These are phyloP conservation scores for Drosophila acutilabella DNA, from an alignment of 2,888 invertebrate species.

Conservation along the genomic window DNA sequence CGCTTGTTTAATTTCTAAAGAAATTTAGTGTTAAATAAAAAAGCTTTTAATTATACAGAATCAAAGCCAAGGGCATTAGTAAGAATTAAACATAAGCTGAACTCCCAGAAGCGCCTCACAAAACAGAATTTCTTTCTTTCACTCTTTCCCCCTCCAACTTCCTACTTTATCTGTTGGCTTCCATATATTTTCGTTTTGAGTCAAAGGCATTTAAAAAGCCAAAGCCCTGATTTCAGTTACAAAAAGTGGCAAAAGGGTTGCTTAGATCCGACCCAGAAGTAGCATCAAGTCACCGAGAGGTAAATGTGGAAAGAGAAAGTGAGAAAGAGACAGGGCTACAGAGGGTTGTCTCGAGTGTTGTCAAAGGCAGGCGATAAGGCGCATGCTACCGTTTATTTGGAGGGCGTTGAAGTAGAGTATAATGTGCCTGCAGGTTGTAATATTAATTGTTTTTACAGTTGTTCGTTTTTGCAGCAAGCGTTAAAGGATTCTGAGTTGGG, in stretches of 20 bases:
- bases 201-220: conserved; percentile 37
- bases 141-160: conserved; percentile 1
- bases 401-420: conserved; percentile 29
- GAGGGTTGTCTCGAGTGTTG: conserved; percentile 55
- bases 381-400: conserved; percentile 17
- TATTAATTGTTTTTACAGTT: conserved; percentile 74
- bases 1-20: conserved; percentile 33
- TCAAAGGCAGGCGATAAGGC: conserved; percentile 74
- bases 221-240: conserved; percentile 38
- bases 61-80: conserved; percentile 37
- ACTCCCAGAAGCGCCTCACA: not conserved
- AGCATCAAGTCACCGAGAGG: conserved; percentile 1
- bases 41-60: conserved; percentile 55
- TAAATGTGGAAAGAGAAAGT: not conserved
- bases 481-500: conserved; percentile 52
- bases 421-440: conserved; percentile 80
- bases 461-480: conserved; percentile 43
- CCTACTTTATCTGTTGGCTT: conserved; percentile 22
- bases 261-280: conserved; percentile 27
- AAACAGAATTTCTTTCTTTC: not conserved
- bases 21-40: conserved; percentile 53
- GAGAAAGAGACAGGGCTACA: not conserved
- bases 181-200: conserved; percentile 30
- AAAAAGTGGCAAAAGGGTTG: conserved; percentile 30
- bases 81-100: conserved; percentile 9